Percentiles rank a stretch among this genome's conserved stretches.
phyloP scores from a whole-genome alignment of 53 echinoderm and acorn worm species.

The Actinopyga echinites region DNA sequence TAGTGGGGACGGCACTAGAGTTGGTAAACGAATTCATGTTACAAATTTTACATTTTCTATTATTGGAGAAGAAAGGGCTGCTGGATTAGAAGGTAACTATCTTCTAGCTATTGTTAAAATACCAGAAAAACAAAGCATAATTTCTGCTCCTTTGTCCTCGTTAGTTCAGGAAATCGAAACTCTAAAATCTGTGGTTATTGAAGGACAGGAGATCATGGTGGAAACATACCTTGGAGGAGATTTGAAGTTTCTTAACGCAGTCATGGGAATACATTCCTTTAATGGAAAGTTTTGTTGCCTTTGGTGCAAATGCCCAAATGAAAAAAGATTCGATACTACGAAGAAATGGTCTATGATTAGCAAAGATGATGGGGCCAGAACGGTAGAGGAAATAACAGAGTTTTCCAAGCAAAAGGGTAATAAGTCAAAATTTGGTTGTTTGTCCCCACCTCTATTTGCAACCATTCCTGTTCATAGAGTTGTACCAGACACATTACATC shows the following conservation, averaged over 20 bases:
- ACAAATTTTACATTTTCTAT: not conserved
- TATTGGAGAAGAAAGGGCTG: not conserved
- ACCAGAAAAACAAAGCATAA: not conserved
- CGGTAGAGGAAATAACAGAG: not conserved
- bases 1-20: not conserved
- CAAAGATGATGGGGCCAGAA: not conserved
- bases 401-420: not conserved
- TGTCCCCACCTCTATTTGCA: constrained; percentile 22
- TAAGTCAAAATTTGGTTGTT: not conserved
- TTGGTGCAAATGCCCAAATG: not conserved
- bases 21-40: constrained; percentile 1
- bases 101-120: not conserved
- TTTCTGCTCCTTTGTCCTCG: not conserved
- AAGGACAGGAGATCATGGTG: not conserved
- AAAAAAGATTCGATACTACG: not conserved
- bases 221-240: constrained; percentile 5
- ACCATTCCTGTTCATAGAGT: not conserved
- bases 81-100: not conserved
- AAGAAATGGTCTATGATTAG: not conserved
- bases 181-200: not conserved
- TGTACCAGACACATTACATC: constrained; percentile 29
- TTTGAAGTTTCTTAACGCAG: not conserved
- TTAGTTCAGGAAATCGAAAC: not conserved
- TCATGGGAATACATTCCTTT: not conserved
- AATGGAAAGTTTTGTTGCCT: not conserved